Base-by-base conservation (phyloP, 1,140 invertebrate species). In the Trypoxylus dichotomus region DNA sequence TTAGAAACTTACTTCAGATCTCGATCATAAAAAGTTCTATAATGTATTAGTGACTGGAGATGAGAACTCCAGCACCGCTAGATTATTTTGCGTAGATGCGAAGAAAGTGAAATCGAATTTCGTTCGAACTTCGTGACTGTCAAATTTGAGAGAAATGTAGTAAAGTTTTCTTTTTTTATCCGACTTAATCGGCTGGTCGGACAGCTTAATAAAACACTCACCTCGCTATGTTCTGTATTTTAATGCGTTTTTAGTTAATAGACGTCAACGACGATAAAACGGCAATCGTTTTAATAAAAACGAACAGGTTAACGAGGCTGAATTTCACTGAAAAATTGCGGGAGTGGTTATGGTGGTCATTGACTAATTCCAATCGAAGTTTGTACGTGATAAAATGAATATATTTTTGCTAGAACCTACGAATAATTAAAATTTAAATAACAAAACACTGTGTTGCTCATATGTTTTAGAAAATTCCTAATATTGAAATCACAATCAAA, bases 31-130 rank as follows among this genome's bases (percentile, higher is more conserved):
- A 68, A 68, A 15, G 11, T 27, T 27, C 25, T 68, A 68, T 24
- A 8, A 27, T 29, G 60, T 24, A 68, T 68, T 19, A 7, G n/a
- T 8, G n/a, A 21, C 21, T 24, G 42, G 42, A 43, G 42, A 54
- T 24, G 2, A 8, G 19, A 29, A 27, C 8, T 27, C 24, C 11
- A 27, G 19, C 8, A 19, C 13, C 47, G 47, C 15, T 24, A 68
- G 19, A 58, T n/a, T 54, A 54, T 19, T 68, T 8, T 27, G 11
- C 27, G 60, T 54, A 54, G 47, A 37, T 21, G 1, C 7, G 47
- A 68, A 68, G 60, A 68, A 68, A 68, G 60, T 68, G 60, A 68
- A 68, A 68, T 68, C 60, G 60, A 21, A 60, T n/a, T 60, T 60
- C 58, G n/a, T 60, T 68, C 24, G 11, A 10, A 24, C 21, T 21